phyloP scores from a whole-genome alignment of 2,113 vertebrate species.

The Tenebrosternarchus preto region DNA sequence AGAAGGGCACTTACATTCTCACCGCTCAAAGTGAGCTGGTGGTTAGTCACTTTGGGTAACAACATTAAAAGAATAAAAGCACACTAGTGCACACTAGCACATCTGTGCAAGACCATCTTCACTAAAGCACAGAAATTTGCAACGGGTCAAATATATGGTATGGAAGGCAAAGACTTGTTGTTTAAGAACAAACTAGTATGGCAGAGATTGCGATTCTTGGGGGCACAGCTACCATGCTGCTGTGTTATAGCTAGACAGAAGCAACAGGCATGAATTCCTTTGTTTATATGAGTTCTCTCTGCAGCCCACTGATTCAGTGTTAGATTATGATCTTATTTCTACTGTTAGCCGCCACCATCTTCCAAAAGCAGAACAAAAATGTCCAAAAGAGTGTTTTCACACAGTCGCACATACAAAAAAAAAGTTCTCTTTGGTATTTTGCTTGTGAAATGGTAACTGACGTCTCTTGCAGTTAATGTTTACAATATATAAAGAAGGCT shows the following conservation, averaged over 20 bases:
- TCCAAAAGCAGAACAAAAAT: too few species aligned
- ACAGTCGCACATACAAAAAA: background rate
- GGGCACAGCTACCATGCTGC: background rate
- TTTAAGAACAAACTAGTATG: background rate
- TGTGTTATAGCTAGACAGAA: background rate
- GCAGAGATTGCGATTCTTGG: background rate
- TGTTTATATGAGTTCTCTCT: background rate
- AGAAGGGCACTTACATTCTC: too few species aligned
- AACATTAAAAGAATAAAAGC: conserved; percentile 20
- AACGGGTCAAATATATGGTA: too few species aligned
- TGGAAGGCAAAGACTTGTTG: background rate
- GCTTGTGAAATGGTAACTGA: background rate
- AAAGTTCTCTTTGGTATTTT: background rate
- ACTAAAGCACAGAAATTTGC: too few species aligned
- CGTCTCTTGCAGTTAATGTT: background rate
- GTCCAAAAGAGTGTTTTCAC: background rate
- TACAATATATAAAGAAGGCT: background rate
- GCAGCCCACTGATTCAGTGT: background rate
- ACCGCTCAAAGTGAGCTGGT: too few species aligned
- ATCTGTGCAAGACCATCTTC: conserved; percentile 4
- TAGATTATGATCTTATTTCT: background rate
- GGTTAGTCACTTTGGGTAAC: background rate
- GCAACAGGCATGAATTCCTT: background rate
- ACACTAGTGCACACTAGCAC: background rate
- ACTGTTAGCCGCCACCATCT: background rate